These are phyloP conservation scores for Tupaia chinensis DNA, from an alignment of 2,113 vertebrate species.

Conservation along the genomic window DNA sequence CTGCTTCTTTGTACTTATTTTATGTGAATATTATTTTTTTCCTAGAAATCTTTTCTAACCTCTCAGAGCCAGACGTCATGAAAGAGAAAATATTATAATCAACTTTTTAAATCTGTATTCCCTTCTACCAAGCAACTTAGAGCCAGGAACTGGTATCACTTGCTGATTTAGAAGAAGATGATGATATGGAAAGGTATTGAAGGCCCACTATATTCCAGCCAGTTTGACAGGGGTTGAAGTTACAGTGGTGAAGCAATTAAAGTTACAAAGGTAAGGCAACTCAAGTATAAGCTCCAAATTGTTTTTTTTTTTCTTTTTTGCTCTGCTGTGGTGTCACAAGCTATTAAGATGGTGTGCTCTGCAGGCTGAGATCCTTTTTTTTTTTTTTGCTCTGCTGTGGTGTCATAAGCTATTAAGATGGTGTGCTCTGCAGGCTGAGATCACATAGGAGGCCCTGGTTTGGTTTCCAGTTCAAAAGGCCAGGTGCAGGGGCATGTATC, in stretches of 20 bases:
- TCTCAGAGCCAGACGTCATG: neutral
- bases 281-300: neutral
- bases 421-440: too few relatives aligned
- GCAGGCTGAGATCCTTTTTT: too few relatives aligned
- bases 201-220: neutral
- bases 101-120: neutral
- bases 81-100: conserved; percentile 39
- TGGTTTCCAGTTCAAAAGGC: too few relatives aligned
- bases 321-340: too few relatives aligned
- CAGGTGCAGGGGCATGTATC: too few relatives aligned
- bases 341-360: too few relatives aligned
- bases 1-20: neutral
- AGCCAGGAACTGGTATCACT: neutral
- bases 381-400: too few relatives aligned
- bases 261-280: neutral
- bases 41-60: neutral
- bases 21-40: conserved; percentile 28
- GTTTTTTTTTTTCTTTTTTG: neutral
- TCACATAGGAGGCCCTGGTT: too few relatives aligned
- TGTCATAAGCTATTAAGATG: too few relatives aligned
- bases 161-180: neutral
- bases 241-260: neutral
- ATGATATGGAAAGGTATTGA: neutral
- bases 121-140: neutral
- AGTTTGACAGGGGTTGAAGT: conserved; percentile 25